phyloP scores from a whole-genome alignment of 2,888 invertebrate species.

The Idaea aversata region DNA sequence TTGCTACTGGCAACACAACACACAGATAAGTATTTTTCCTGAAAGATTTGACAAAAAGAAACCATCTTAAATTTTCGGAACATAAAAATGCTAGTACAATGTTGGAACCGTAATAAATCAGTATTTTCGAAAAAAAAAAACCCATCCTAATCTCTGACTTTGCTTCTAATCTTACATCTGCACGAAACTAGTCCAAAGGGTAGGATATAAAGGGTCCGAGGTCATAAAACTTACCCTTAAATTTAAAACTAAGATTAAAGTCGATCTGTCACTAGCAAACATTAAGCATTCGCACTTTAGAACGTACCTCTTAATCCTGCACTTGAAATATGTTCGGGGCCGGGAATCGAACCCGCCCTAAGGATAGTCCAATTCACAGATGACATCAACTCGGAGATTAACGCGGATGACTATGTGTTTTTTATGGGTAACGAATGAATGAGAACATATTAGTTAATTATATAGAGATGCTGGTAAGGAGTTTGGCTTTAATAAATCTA shows the following conservation, averaged over 20 bases:
- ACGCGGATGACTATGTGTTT: constrained; percentile 48
- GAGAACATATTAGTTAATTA: constrained; percentile 12
- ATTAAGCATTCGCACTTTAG: constrained; percentile 70
- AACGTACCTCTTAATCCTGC: constrained; percentile 70
- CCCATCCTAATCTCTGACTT: constrained; percentile 22
- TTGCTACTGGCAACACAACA: too few relatives aligned
- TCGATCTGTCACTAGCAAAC: constrained; percentile 71
- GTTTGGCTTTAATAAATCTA: neutral
- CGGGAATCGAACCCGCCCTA: constrained; percentile 38
- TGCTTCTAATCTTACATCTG: constrained; percentile 37
- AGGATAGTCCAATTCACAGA: constrained; percentile 60
- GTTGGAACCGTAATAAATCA: constrained; percentile 12
- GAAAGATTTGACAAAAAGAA: too few relatives aligned
- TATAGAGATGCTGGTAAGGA: constrained; percentile 35
- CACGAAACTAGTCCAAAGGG: constrained; percentile 22
- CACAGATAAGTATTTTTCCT: too few relatives aligned
- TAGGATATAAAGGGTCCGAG: constrained; percentile 27
- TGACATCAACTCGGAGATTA: constrained; percentile 59
- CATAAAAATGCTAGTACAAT: neutral
- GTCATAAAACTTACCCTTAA: constrained; percentile 58
- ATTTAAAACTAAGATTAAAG: constrained; percentile 68
- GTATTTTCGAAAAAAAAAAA: constrained; percentile 12
- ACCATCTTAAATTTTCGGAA: neutral
- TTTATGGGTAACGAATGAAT: constrained; percentile 42
- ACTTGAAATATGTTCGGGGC: constrained; percentile 73